phyloP scores from a whole-genome alignment of 2,113 vertebrate genomes.

The Sorex fumeus region DNA sequence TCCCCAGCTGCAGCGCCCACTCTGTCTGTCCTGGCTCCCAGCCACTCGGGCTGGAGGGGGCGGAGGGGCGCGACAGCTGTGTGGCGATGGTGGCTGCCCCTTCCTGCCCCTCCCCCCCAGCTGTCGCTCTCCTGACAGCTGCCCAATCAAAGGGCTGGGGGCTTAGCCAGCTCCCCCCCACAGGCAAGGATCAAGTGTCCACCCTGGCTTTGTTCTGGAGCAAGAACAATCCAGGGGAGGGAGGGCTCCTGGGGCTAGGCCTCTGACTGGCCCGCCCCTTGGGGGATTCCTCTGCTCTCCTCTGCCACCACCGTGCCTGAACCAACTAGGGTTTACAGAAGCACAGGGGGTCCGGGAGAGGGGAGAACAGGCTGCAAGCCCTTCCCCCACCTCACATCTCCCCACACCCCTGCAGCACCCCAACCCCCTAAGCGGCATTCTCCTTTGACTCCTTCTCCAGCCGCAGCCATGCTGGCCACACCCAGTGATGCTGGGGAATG shows the following conservation, averaged over 20 bases:
- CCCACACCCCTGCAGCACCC: background rate
- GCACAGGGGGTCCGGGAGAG: slow-evolving; percentile 1
- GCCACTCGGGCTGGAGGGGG: slow-evolving; percentile 75
- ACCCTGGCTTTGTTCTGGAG: slow-evolving; percentile 84
- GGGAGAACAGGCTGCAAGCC: background rate
- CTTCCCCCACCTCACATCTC: background rate
- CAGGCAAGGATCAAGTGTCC: slow-evolving; percentile 82
- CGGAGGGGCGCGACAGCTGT: slow-evolving; percentile 78
- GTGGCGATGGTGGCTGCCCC: slow-evolving; percentile 77
- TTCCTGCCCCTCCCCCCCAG: slow-evolving; percentile 84
- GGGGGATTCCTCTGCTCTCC: slow-evolving; percentile 79
- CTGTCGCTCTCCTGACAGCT: slow-evolving; percentile 85
- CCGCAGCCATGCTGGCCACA: slow-evolving; percentile 76
- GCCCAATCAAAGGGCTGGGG: slow-evolving; percentile 85
- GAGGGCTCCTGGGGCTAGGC: slow-evolving; percentile 74
- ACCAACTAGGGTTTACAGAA: slow-evolving; percentile 7
- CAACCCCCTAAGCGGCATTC: background rate
- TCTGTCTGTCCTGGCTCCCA: slow-evolving; percentile 75
- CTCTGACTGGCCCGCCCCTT: slow-evolving; percentile 60
- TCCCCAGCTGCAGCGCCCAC: slow-evolving; percentile 64
- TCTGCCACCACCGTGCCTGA: slow-evolving; percentile 47
- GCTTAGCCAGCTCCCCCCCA: slow-evolving; percentile 82
- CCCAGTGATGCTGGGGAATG: slow-evolving; percentile 74
- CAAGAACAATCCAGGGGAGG: slow-evolving; percentile 82
- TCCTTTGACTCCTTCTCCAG: slow-evolving; percentile 31